Percentiles rank a stretch among this genome's conserved stretches.
phyloP scores from a whole-genome alignment of 2,888 invertebrate genomes.

The Entomobrya multifasciata region DNA sequence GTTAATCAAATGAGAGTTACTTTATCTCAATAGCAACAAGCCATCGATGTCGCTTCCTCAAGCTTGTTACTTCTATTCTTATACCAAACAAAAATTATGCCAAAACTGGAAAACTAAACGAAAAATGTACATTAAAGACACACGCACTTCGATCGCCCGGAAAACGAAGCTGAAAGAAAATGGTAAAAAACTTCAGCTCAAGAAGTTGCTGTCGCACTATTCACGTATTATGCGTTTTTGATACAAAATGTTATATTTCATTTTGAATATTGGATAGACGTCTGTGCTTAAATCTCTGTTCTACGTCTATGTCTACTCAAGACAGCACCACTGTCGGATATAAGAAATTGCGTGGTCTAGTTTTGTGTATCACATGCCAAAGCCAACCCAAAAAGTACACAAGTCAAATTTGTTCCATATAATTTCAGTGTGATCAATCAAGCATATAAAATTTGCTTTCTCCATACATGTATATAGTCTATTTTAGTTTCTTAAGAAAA shows the following conservation, averaged over 20 bases:
- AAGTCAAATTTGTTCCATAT: slow-evolving; percentile 3
- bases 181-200: not conserved
- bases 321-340: not conserved
- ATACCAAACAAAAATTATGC: no score
- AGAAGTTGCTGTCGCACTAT: no score
- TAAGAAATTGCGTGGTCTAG: not conserved
- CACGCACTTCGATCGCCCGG: slow-evolving; percentile 10
- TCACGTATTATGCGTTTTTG: not conserved
- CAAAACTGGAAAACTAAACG: slow-evolving; percentile 5
- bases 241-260: not conserved
- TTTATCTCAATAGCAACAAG: no score
- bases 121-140: slow-evolving; percentile 44
- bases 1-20: no score
- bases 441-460: not conserved
- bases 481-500: not conserved
- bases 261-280: no score
- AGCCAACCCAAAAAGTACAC: slow-evolving; percentile 2
- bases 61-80: no score
- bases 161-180: not conserved
- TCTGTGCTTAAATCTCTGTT: not conserved
- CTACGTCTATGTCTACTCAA: not conserved
- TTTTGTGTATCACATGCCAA: slow-evolving; percentile 37
- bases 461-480: not conserved
- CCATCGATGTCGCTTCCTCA: no score
- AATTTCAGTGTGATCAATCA: not conserved